These are phyloP conservation scores for human (Homo sapiens) DNA, from an alignment of 2,113 vertebrate genomes.

Conservation along the genomic window GRCh38 chr16:60411501-60412000, in stretches of 20 bases:
- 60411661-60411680: not conserved
- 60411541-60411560: rapidly evolving
- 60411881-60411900: not conserved
- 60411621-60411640: not conserved
- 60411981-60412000: not conserved
- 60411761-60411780: not conserved
- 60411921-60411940: not conserved
- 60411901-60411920: not conserved
- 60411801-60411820: not conserved
- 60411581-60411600: no score
- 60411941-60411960: not conserved
- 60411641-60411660: not conserved
- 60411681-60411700: not conserved
- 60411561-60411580: no score
- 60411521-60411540: no score
- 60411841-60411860: not conserved
- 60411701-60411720: not conserved
- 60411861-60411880: not conserved
- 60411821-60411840: not conserved
- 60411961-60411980: not conserved
- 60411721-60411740: not conserved
- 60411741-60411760: not conserved
- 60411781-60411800: not conserved
- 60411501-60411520: no score
- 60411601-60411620: not conserved